phyloP scores from a whole-genome alignment of 2,797 vertebrate species.

The Darevskia nairensis region DNA sequence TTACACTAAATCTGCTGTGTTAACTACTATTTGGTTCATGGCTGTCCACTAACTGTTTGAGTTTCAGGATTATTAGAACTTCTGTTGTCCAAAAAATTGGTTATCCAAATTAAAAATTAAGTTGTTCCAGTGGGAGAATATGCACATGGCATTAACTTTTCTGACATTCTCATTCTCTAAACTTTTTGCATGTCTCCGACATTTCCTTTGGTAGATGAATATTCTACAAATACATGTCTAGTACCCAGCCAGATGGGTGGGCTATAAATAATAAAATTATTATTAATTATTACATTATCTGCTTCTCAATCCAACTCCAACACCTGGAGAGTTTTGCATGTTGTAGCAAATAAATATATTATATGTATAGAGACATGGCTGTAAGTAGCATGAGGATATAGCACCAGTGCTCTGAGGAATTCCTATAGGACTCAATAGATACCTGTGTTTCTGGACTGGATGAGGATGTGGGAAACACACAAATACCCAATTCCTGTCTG shows the following conservation, averaged over 20 bases:
- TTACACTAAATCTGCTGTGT: conserved; percentile 52
- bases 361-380: not conserved
- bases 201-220: not conserved
- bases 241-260: no score
- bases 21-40: conserved; percentile 52
- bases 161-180: not conserved
- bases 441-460: not conserved
- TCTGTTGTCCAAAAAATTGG: not conserved
- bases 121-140: not conserved
- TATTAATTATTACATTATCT: not conserved
- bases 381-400: not conserved
- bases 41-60: conserved; percentile 53
- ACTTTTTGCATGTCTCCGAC: not conserved
- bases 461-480: not conserved
- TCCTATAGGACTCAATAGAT: not conserved
- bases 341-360: not conserved
- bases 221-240: not conserved
- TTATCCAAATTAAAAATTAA: not conserved
- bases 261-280: no score
- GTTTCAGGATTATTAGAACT: conserved; percentile 37
- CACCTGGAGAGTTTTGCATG: not conserved
- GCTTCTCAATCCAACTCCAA: not conserved
- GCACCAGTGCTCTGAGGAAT: not conserved
- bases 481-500: not conserved
- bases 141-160: not conserved